These are phyloP conservation scores for Nothocercus nigrocapillus DNA, from an alignment of 2,113 vertebrate species.

Conservation along the genomic window DNA sequence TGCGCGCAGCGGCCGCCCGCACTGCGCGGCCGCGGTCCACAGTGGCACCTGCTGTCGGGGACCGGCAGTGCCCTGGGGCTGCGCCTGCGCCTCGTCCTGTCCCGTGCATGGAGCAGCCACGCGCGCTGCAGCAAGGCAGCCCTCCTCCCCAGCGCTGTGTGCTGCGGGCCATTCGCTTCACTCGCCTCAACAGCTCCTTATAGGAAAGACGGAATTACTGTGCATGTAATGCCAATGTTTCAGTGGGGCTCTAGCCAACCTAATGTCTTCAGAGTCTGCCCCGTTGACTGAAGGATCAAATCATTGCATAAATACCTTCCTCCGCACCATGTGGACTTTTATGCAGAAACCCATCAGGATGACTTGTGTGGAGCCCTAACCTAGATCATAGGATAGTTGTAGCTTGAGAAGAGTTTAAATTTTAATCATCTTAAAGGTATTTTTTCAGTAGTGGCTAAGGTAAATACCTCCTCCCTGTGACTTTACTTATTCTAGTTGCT, in stretches of 20 bases:
- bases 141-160: background rate
- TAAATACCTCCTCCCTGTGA: background rate
- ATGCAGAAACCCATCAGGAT: fast-evolving
- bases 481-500: background rate
- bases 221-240: background rate
- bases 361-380: fast-evolving
- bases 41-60: background rate
- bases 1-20: background rate
- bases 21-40: background rate
- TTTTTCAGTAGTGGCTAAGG: background rate
- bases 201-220: background rate
- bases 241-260: background rate
- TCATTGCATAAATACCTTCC: background rate
- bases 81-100: no score
- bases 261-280: background rate
- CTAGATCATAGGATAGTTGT: background rate
- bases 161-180: fast-evolving
- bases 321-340: background rate
- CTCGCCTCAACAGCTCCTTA: fast-evolving
- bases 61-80: background rate
- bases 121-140: fast-evolving
- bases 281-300: fast-evolving
- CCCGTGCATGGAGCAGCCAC: no score
- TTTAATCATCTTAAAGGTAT: background rate
- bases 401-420: background rate